phyloP scores from a whole-genome alignment of 1,140 invertebrate genomes.

The Aphelenchoides besseyi region DNA sequence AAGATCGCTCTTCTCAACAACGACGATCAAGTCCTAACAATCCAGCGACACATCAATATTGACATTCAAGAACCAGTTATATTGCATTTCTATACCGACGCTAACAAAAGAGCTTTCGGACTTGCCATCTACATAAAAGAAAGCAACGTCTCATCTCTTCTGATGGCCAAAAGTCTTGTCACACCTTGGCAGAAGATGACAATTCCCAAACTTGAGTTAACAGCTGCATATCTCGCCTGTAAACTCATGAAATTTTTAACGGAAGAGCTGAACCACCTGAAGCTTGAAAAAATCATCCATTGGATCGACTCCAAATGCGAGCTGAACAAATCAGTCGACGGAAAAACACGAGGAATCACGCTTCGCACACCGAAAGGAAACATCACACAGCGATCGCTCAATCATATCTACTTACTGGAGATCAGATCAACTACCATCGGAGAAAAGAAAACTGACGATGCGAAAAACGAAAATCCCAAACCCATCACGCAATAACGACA shows the following conservation, averaged over 20 bases:
- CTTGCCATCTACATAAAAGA: neutral
- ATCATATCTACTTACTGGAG: no score
- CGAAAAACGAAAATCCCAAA: no score
- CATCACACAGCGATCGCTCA: no score
- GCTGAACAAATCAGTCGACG: no score
- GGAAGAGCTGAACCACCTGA: neutral
- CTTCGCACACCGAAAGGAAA: no score
- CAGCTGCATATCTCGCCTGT: neutral
- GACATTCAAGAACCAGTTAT: neutral
- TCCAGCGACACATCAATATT: neutral
- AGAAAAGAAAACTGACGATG: no score
- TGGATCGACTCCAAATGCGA: neutral
- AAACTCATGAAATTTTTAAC: neutral
- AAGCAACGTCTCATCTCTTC: neutral
- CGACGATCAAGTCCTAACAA: neutral
- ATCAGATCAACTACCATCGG: no score
- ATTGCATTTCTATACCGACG: neutral
- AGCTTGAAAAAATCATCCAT: neutral
- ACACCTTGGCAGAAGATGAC: neutral
- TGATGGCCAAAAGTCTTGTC: neutral
- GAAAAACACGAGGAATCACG: no score
- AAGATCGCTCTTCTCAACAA: neutral
- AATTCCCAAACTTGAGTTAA: neutral
- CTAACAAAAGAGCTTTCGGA: neutral
- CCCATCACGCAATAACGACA: no score